Base-by-base conservation (phyloP, 1,140 invertebrate genomes). In the Pissodes strobi region DNA sequence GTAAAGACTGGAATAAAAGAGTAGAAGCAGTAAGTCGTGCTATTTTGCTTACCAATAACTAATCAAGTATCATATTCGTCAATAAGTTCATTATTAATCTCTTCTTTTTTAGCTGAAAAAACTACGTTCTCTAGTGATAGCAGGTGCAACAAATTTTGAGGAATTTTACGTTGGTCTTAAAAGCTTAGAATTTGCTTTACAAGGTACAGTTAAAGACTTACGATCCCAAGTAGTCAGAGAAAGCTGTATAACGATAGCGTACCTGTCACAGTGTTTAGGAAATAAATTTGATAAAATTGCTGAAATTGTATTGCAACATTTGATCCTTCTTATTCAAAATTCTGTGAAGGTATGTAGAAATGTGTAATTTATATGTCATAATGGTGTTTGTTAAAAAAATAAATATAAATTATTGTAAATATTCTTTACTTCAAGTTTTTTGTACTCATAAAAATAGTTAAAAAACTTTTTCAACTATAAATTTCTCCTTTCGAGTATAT, bases 321-420 rank as follows among this genome's bases (percentile, higher is more conserved):
- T 98, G 18, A 93, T 98, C 71, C 91, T 90, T 76, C 84, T 98
- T 41, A 94, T 98, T 78, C 93, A 93, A 73, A 99, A 98, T 80
- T 94, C 92, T 74, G 95, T 94, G 68, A 98, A 98, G 85, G 89
- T 91, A 60, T 27, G 25, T 56, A 27, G 0, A 34, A 38, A 22
- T 43, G 12, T 66, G 39, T 53, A 10, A 53, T 15, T 2, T 43
- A 18, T 43, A 43, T 43, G n/a, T n/a, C n/a, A n/a, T n/a, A n/a
- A n/a, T n/a, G n/a, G n/a, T 43, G 18, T 18, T 4, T n/a, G 15
- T 38, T 5, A n/a, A 5, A 3, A 12, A 38, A 12, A 38, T 38
- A 38, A 3, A 5, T 5, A 2, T 12, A 38, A 2, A 30, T 4
- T 6, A 30, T 30, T 30, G 12, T 30, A 12, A 30, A 30, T 4